A percentile compares a stretch with the other conserved stretches of the same genome.
These are phyloP conservation scores for Scylla paramamosain DNA, from an alignment of 1,140 invertebrate genomes.

Conservation along the genomic window DNA sequence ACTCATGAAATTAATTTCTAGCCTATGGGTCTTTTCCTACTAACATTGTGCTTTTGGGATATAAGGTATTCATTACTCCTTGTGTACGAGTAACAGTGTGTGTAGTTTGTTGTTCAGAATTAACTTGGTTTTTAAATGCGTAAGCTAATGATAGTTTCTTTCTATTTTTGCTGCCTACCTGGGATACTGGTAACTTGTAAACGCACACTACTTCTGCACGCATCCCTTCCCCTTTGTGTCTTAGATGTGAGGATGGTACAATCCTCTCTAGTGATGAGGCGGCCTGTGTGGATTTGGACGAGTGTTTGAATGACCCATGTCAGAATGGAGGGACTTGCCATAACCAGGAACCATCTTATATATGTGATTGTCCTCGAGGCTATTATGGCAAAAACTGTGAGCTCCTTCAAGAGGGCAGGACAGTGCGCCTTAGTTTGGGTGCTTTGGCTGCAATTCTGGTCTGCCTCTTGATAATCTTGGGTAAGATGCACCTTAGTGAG, in stretches of 20 bases:
- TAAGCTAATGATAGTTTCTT: background rate
- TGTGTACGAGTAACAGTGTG: no score
- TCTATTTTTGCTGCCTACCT: slow-evolving; percentile 32
- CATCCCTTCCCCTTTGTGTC: background rate
- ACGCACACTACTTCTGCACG: background rate
- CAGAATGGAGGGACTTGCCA: slow-evolving; percentile 93
- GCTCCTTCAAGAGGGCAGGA: slow-evolving; percentile 94
- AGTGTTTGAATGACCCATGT: slow-evolving; percentile 95
- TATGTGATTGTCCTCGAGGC: slow-evolving; percentile 92
- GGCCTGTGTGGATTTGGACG: slow-evolving; percentile 95
- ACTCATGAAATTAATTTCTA: no score
- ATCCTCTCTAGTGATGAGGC: slow-evolving; percentile 93
- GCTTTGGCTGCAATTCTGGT: slow-evolving; percentile 95
- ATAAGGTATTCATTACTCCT: no score
- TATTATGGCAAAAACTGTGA: slow-evolving; percentile 97
- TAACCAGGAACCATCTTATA: slow-evolving; percentile 92
- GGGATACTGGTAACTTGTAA: slow-evolving; percentile 29
- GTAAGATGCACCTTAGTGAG: slow-evolving; percentile 82
- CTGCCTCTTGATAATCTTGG: slow-evolving; percentile 95
- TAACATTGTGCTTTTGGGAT: no score
- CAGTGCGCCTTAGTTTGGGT: slow-evolving; percentile 95
- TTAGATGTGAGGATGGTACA: slow-evolving; percentile 94
- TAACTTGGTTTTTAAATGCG: background rate
- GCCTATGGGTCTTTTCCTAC: no score
- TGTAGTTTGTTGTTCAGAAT: background rate